Base-by-base conservation (phyloP, 2,113 vertebrate species). In the Callopanchax toddi region DNA sequence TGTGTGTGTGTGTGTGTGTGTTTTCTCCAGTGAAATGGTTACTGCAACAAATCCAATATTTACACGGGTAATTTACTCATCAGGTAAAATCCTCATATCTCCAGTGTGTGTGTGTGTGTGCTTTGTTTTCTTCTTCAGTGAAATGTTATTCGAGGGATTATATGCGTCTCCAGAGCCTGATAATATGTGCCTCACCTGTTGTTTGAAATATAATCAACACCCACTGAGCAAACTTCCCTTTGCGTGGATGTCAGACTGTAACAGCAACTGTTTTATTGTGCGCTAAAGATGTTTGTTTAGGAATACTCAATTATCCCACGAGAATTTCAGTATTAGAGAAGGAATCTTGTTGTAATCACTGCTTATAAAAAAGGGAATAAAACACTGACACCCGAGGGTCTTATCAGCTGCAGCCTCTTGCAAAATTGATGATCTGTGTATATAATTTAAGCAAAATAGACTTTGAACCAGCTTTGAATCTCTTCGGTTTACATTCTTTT, bases 1-100 rank as follows among this genome's bases (percentile, higher is more conserved):
- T 26, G 36, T 43, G 32, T 61, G 57, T 59, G 64, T 59, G 44
- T 50, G 48, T 17, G 45, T 37, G 40, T 21, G 54, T 25, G 42
- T 44, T 44, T 58, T 23, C 39, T 4, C 46, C 15, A 18, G 26
- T 39, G 23, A 61, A 75, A 59, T 59, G 45, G 78, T 67, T 70
- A 57, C 56, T 53, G 39, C 39, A 70, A 49, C 40, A 76, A 57
- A 78, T 73, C 76, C 72, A 78, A 45, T 80, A 78, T 86, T 77
- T 82, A 76, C 76, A 74, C 55, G 74, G 57, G 62, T 72, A 70
- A 79, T 68, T 67, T 82, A 49, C 39, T 67, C 18, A 6, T 71
- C 66, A 60, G 45, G 56, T 58, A 59, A 23, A 68, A 81, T 63
- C 59, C 62, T 71, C 37, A 13, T 36, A 64, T 43, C 25, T 50